Base-by-base conservation (phyloP, 2,888 invertebrate species). In the Heliconius hortense region DNA sequence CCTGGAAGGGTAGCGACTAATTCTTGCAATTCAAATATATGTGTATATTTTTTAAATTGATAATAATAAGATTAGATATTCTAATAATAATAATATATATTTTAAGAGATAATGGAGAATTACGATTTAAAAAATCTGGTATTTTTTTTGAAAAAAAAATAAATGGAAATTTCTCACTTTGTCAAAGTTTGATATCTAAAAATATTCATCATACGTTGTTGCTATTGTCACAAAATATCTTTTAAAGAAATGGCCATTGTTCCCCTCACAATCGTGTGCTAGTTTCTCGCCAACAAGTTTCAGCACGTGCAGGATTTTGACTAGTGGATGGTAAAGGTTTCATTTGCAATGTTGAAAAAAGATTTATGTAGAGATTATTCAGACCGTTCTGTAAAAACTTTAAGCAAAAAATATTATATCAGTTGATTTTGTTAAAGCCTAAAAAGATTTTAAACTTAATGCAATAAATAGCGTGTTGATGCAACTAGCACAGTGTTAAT, bases 1-100 rank as follows among this genome's bases (percentile, higher is more conserved):
- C 75, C 73, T 59, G 74, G 66, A 80, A 80, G 80, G 80, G 79
- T 76, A 79, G 78, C 73, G 80, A 80, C 80, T 82, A 84, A 86
- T 86, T 84, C 82, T 75, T 81, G 79, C 76, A 83, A 81, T 79
- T 81, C 82, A 79, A 62, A 63, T 35, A 63, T 39, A 56, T 28
- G 26, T 72, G n/a, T 39, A 48, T 48, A 48, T 18, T 48, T 15
- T n/a, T 10, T 56, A 56, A 8, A 56, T n/a, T 0, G 2, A 10
- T 56, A 43, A 13, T 43, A 56, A n/a, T n/a, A 10, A n/a, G 10
- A 56, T 56, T n/a, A 21, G 10, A 10, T 10, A n/a, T 56, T n/a
- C 2, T 8, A 10, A n/a, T 1, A 56, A 35, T 21, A 18, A 21
- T 53, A 53, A 21, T 53, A 10, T 56, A 10, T 56, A 10, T 21